A percentile compares a stretch with the other conserved stretches of the same genome.
Evolutionary conservation across 1,140 invertebrate species (phyloP).

Genomic region (Trachymyrmex septentrionalis): DNA sequence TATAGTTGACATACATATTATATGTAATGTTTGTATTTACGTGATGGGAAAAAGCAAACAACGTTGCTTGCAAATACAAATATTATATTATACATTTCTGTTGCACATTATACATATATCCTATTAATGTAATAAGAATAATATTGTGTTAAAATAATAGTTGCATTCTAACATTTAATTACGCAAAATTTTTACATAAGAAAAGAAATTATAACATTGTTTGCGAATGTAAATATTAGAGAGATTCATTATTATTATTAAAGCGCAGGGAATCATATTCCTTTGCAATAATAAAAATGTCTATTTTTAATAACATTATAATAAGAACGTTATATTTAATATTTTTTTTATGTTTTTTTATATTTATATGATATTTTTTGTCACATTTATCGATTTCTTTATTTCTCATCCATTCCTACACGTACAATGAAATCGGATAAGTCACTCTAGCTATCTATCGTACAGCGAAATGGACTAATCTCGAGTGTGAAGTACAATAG

Average conservation of each 20-base stretch:
- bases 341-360: neutral
- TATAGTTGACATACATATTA: neutral
- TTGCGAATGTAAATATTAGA: slow-evolving; percentile 11
- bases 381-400: slow-evolving; percentile 56
- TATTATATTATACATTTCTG: slow-evolving; percentile 14
- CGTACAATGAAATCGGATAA: slow-evolving; percentile 75
- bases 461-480: slow-evolving; percentile 76
- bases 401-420: neutral
- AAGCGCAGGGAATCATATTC: neutral
- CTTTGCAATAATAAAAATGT: neutral
- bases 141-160: neutral
- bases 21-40: neutral
- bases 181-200: neutral
- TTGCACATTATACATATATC: neutral
- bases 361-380: slow-evolving; percentile 47
- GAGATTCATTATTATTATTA: neutral
- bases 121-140: slow-evolving; percentile 6
- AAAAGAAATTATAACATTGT: neutral
- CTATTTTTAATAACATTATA: neutral
- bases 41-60: neutral
- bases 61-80: neutral
- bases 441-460: slow-evolving; percentile 70
- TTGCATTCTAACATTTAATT: slow-evolving; percentile 24
- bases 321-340: neutral
- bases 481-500: slow-evolving; percentile 76